Evolutionary conservation across 2,888 invertebrate genomes (phyloP).

Genomic region (Corythucha ciliata): DNA sequence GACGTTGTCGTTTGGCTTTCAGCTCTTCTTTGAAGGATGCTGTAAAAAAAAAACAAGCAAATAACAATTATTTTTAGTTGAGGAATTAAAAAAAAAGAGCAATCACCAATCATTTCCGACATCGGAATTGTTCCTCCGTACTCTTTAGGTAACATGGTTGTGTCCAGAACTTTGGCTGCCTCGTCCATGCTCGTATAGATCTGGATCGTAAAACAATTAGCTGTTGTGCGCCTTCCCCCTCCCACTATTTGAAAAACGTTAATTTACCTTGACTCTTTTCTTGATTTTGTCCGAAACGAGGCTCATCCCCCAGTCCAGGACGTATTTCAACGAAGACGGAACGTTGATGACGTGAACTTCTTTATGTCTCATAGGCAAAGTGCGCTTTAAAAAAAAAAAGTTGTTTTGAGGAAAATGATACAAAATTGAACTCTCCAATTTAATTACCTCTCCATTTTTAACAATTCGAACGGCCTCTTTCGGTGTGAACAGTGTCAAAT

Average conservation of each 20-base stretch:
- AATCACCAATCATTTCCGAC: slow-evolving; percentile 69
- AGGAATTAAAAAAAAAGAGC: neutral
- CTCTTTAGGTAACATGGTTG: slow-evolving; percentile 61
- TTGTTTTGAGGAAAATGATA: no score
- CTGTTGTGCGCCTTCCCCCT: neutral
- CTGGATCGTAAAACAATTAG: slow-evolving; percentile 31
- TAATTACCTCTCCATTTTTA: slow-evolving; percentile 67
- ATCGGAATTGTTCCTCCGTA: slow-evolving; percentile 76
- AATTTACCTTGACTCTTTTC: slow-evolving; percentile 64
- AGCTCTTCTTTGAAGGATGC: slow-evolving; percentile 40
- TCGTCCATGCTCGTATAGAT: slow-evolving; percentile 41
- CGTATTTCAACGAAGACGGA: slow-evolving; percentile 66
- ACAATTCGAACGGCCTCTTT: slow-evolving; percentile 60
- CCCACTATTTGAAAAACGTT: neutral
- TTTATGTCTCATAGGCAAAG: slow-evolving; percentile 85
- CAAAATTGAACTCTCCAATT: no score
- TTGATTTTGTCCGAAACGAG: slow-evolving; percentile 76
- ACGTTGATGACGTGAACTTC: slow-evolving; percentile 79
- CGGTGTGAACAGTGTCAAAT: slow-evolving; percentile 42
- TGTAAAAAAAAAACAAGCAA: slow-evolving; percentile 28
- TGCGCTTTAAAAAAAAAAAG: slow-evolving; percentile 60
- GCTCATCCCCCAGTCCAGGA: slow-evolving; percentile 73
- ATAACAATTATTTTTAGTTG: neutral
- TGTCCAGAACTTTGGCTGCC: slow-evolving; percentile 49
- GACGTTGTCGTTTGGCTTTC: slow-evolving; percentile 35